Percentiles rank a stretch among this genome's conserved stretches.
Conservation (phyloP, 2,888 invertebrate species). For the Eucera pruinosa region DNA sequence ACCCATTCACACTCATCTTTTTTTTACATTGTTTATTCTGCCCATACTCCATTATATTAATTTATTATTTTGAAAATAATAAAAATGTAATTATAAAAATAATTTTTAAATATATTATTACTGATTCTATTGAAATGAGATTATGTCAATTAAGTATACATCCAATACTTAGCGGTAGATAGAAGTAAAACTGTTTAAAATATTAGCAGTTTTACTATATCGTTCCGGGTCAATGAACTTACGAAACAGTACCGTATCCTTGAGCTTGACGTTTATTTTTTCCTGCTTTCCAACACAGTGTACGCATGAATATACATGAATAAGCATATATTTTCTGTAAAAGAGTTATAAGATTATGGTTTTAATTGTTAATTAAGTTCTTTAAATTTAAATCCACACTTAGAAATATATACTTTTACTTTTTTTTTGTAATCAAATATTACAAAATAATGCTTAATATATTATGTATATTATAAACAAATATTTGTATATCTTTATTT, state of each 20-base stretch:
- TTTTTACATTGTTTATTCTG: not conserved
- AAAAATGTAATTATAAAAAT: not conserved
- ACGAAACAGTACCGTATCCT: slow-evolving; percentile 21
- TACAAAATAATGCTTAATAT: not conserved
- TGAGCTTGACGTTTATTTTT: slow-evolving; percentile 1
- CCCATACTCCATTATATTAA: not conserved
- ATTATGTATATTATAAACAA: too few relatives aligned
- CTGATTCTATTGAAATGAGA: not conserved
- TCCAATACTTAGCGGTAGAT: not conserved
- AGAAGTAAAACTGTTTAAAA: not conserved
- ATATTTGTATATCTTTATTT: too few relatives aligned
- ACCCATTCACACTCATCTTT: not conserved
- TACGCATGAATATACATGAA: not conserved
- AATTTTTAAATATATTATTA: not conserved
- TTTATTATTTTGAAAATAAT: not conserved
- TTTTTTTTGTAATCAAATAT: too few relatives aligned
- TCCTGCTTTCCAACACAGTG: not conserved
- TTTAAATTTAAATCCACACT: not conserved
- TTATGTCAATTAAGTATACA: not conserved
- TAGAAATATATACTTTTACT: not conserved
- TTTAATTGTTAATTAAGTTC: not conserved
- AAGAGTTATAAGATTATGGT: not conserved
- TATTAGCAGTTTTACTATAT: slow-evolving; percentile 13
- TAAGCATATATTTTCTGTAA: not conserved
- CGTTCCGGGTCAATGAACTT: slow-evolving; percentile 26